Base-by-base conservation (phyloP, 2,113 vertebrate species). In the Nanorana parkeri region DNA sequence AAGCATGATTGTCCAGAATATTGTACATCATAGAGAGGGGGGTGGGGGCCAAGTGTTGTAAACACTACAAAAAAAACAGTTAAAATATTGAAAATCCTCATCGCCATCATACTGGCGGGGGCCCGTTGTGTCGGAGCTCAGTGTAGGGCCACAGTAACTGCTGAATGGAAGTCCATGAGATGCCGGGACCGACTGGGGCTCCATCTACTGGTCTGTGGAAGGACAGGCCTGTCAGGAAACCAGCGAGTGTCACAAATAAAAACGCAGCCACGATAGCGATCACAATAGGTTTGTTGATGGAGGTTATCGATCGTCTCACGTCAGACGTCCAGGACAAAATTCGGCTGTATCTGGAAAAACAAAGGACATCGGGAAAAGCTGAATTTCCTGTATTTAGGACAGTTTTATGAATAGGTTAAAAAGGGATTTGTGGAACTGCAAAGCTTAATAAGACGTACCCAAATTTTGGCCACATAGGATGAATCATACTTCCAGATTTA, bases 71-170 rank as follows among this genome's bases (percentile, higher is more conserved):
- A 51, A 23, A 15, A 6, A 3, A 36, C 5, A 3, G 3, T 36
- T n/a, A 67, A 67, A 67, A 36, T 36, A 10, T 36, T 13, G 6
- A 2, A 21, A 15, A 26, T 60, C n/a, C 28, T 19, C 16, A 5
- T 36, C 21, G 19, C 17, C 8, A 54, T 88, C 85, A 99, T 72
- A 97, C 91, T 0, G 96, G 96, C 0, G 96, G 96, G 5, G 96
- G 97, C 0, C 93, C 95, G 0, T 97, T 89, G 89, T 97, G 95
- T 21, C 85, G 93, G 5, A 98, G 94, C 81, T 92, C 90, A 0
- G 93, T 88, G 58, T 96, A 95, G 5, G 96, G 96, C 97, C 97
- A 98, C 84, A 99, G 84, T 79, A 97, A 89, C 84, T 98, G 95
- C 90, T 97, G 96, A 32, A 99, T 91, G 20, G 95, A 92, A 68